Base-by-base conservation (phyloP, 2,888 invertebrate genomes). In the Gastracanthus pulcherrimus region DNA sequence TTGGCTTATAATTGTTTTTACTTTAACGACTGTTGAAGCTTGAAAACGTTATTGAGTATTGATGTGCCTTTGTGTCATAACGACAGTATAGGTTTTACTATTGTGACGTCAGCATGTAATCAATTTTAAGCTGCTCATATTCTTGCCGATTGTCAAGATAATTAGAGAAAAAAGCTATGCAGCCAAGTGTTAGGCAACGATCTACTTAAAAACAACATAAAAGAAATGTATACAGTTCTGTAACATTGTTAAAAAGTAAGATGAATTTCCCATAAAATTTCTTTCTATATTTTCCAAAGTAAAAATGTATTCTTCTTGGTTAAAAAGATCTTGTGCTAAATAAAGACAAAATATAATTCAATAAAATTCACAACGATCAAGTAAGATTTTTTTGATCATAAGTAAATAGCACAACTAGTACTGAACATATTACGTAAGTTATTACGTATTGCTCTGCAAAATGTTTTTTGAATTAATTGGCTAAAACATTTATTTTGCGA, bases 51-150 rank as follows among this genome's bases (percentile, higher is more conserved):
- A 31, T 64, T 41, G 51, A 4, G 4, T 36, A 5, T 66, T 6
- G 48, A 71, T 51, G 48, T 45, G 26, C 38, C 38, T 64, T 78
- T 78, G 78, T 78, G 78, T 55, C 64, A 62, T 64, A 78, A 78
- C 19, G 51, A 38, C 48, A 41, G 4, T 26, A 5, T 4, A 34
- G 31, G 34, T 16, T n/a, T 64, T 70, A 29, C 64, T 31, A 78
- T 78, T 78, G 64, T 78, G 71, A 64, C 78, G 51, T 41, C 64
- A 71, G 16, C 26, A 38, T 11, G 55, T 5, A 41, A 38, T 67
- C 5, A 69, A 67, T 60, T 60, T 31, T 29, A 13, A 5, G 13
- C 64, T 48, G 4, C 19, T 55, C 29, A 51, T 31, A 31, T 11
- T 31, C 13, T 48, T n/a, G 60, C 13, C 19, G 29, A 71, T 62